A percentile compares a stretch with the other conserved stretches of the same genome.
phyloP scores from a whole-genome alignment of 2,797 vertebrate genomes.

The Champsocephalus esox region DNA sequence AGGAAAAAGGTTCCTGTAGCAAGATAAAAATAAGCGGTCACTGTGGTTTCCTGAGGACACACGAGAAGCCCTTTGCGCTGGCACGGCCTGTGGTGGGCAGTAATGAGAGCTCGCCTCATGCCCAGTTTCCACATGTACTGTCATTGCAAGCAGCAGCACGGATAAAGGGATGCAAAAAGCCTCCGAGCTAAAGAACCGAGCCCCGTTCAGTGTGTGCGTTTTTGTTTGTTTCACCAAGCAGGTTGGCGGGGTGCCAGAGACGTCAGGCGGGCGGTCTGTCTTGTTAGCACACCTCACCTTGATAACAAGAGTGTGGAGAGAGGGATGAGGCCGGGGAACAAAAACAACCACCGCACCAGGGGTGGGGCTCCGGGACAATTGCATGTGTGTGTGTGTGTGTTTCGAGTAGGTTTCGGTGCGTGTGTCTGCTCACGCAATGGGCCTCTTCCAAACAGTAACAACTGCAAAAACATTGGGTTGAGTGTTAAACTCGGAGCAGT shows the following conservation, averaged over 20 bases:
- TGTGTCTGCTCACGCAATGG: constrained; percentile 77
- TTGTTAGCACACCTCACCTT: constrained; percentile 82
- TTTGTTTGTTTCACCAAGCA: constrained; percentile 20
- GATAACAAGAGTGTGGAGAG: constrained; percentile 76
- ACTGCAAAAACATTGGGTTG: constrained; percentile 81
- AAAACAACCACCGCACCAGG: constrained; percentile 73
- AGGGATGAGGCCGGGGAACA: constrained; percentile 69
- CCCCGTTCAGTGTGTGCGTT: constrained; percentile 53
- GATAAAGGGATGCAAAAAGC: constrained; percentile 56
- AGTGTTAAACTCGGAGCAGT: constrained; percentile 79
- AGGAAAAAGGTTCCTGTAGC: constrained; percentile 73
- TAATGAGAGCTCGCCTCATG: constrained; percentile 76
- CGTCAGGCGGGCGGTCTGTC: constrained; percentile 71
- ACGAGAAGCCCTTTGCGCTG: constrained; percentile 54
- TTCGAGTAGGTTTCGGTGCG: constrained; percentile 51
- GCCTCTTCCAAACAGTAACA: constrained; percentile 80
- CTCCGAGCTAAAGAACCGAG: constrained; percentile 66
- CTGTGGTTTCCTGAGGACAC: constrained; percentile 74
- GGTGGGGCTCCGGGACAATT: constrained; percentile 72
- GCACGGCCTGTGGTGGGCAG: constrained; percentile 73
- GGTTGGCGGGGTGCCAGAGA: constrained; percentile 73
- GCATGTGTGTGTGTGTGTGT: constrained; percentile 26
- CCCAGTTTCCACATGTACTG: constrained; percentile 68
- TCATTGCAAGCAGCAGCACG: constrained; percentile 51
- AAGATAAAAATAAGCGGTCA: constrained; percentile 75